Evolutionary conservation across 2,113 vertebrate genomes (phyloP).

Genomic region (Sterna hirundo): DNA sequence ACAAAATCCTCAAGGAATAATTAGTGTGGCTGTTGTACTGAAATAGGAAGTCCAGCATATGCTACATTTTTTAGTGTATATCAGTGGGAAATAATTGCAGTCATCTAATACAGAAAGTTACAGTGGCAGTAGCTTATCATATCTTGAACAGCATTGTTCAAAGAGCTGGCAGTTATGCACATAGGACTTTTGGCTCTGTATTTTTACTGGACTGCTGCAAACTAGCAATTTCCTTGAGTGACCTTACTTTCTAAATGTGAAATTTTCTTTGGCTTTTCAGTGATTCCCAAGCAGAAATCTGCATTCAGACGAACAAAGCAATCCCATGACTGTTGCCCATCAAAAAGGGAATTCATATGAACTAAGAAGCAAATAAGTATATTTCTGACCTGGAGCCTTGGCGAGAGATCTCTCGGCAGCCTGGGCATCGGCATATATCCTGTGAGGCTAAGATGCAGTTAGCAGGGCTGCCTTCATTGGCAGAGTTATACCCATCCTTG

Average conservation of each 20-base stretch:
- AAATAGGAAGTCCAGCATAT: not conserved
- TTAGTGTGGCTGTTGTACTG: not conserved
- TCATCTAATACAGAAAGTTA: not conserved
- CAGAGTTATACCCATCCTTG: not conserved
- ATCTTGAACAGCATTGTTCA: not conserved
- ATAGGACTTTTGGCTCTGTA: not conserved
- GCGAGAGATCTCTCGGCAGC: not conserved
- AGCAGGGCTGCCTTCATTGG: not conserved
- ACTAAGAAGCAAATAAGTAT: not conserved
- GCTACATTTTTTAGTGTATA: not conserved
- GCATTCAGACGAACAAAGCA: not conserved
- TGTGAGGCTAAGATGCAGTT: not conserved
- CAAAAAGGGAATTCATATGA: not conserved
- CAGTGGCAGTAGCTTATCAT: not conserved
- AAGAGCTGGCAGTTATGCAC: not conserved
- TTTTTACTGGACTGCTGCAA: slow-evolving; percentile 16
- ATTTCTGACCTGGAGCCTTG: not conserved
- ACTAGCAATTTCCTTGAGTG: not conserved
- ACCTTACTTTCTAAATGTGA: not conserved
- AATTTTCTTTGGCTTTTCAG: not conserved
- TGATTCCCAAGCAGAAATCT: not conserved
- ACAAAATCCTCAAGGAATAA: not conserved
- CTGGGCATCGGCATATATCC: not conserved
- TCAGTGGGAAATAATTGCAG: not conserved
- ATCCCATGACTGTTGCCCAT: not conserved